Base-by-base conservation (phyloP, 2,888 invertebrate genomes). In the Chrysolina americana region DNA sequence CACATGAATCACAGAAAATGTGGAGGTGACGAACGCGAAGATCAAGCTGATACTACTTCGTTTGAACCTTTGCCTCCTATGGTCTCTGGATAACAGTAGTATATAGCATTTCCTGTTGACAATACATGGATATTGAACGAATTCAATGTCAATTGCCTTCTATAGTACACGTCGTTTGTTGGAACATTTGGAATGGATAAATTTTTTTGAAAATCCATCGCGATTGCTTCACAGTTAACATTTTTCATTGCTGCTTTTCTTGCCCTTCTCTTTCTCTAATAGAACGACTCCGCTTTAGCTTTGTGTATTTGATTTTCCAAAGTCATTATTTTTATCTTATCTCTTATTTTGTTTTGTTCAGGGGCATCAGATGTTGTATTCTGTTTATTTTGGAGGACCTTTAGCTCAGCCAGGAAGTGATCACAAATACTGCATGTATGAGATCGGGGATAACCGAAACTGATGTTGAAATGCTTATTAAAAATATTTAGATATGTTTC, bases 401-500 rank as follows among this genome's bases (percentile, higher is more conserved):
- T 70, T 70, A 70, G 10, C 68, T 73, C 63, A 68, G 68, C 63
- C 63, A 47, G 53, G 41, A 73, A 73, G 56, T 74, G n/a, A 19
- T 50, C 65, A 47, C 53, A 68, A 13, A 44, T 23, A 23, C 68
- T 68, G 68, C 72, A 72, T 10, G 66, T 71, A 56, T 65, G 41
- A 56, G 65, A 41, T 17, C 65, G 56, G 9, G 65, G 71, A 65
- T 53, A 64, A n/a, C 71, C 66, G 65, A 66, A 66, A 36, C 56
- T 66, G 21, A 66, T 71, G 41, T 71, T 71, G 50, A 71, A 71
- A 28, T 65, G 15, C 6, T 28, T 63, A 68, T 50, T 70, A 64
- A 73, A 70, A 64, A 62, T 73, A 15, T 36, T 73, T 23, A 48
- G 69, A 48, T 70, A 70, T 48, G 70, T 73, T 73, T 73, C 73